Conservation (phyloP, 2,797 vertebrate species). For the Helarctos malayanus region DNA sequence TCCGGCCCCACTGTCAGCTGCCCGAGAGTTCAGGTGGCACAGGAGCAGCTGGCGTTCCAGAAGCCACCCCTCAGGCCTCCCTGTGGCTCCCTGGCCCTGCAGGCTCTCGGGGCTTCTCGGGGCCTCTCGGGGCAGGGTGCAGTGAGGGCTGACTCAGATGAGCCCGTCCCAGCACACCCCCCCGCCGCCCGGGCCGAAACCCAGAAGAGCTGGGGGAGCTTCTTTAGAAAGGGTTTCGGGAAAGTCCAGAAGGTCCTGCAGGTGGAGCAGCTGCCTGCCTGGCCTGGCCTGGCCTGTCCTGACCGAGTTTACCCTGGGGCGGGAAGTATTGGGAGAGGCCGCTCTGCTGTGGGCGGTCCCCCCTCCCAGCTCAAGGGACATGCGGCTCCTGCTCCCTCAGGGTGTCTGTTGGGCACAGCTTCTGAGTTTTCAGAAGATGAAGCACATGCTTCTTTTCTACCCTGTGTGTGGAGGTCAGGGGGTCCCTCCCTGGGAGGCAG, state of each 20-base stretch:
- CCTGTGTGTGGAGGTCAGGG: background rate
- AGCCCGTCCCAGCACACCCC: background rate
- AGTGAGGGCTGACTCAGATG: background rate
- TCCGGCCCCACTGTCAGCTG: background rate
- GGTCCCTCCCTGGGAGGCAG: too few relatives aligned
- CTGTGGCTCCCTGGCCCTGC: background rate
- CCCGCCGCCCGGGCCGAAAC: background rate
- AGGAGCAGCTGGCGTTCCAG: background rate
- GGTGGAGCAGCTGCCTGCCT: background rate
- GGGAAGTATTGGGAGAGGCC: background rate
- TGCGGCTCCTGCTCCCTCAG: rapidly evolving
- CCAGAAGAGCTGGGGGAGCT: too few relatives aligned
- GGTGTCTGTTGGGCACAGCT: background rate
- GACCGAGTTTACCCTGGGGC: rapidly evolving
- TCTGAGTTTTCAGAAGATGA: background rate
- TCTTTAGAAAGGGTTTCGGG: background rate
- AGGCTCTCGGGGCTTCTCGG: background rate
- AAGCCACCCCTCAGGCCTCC: background rate
- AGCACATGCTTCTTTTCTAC: too few relatives aligned
- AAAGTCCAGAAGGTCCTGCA: background rate
- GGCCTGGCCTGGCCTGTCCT: background rate
- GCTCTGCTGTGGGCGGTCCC: background rate
- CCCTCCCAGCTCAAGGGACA: background rate
- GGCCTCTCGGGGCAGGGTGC: background rate
- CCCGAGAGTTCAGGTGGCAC: background rate